A percentile compares a stretch with the other conserved stretches of the same genome.
Conservation (phyloP, 2,888 invertebrate genomes). For the Lithophane socia region DNA sequence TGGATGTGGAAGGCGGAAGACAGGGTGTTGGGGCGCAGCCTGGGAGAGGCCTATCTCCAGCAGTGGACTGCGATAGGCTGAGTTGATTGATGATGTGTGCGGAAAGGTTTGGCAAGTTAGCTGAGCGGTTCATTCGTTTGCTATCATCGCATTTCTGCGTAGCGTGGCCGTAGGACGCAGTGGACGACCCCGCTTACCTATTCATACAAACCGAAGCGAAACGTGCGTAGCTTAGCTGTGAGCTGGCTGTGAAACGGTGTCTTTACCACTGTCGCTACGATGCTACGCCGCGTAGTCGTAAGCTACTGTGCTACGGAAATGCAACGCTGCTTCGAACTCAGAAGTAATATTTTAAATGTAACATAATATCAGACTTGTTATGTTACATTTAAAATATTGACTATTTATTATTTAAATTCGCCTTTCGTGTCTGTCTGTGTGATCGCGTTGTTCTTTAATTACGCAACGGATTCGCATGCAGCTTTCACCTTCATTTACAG, state of each 20-base stretch:
- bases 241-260: not conserved
- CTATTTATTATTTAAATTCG: not conserved
- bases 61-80: too few species aligned
- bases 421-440: not conserved
- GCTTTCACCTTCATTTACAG: not conserved
- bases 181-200: not conserved
- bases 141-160: too few species aligned
- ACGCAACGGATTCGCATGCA: not conserved
- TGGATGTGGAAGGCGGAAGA: too few species aligned
- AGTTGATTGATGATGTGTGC: too few species aligned
- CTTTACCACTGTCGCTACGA: not conserved
- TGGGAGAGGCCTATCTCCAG: too few species aligned
- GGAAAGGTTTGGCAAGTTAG: not conserved
- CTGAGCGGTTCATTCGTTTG: not conserved
- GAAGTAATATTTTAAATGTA: not conserved
- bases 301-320: slow-evolving; percentile 7
- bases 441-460: not conserved
- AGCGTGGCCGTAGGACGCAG: too few species aligned
- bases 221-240: not conserved
- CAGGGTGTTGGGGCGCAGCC: too few species aligned
- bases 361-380: not conserved
- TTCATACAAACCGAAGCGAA: not conserved
- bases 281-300: not conserved
- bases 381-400: too few species aligned
- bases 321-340: not conserved